Evolutionary conservation across 2,888 invertebrate genomes (phyloP).

Genomic region (Troides oblongomaculatus): DNA sequence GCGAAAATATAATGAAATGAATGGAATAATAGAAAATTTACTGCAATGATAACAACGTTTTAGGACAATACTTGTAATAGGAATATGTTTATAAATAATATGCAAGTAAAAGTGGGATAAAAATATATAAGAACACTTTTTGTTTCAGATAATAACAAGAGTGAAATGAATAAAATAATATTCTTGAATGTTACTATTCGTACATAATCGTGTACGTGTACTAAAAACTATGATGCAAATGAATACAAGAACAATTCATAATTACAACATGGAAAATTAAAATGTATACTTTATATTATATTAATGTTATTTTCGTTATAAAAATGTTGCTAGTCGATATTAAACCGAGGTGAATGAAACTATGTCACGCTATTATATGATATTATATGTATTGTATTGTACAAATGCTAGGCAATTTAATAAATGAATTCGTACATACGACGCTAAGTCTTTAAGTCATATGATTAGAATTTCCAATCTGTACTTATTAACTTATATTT

Average conservation of each 20-base stretch:
- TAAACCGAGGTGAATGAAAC: slow-evolving; percentile 5
- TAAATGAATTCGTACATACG: neutral
- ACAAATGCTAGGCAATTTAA: neutral
- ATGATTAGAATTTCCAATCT: slow-evolving; percentile 2
- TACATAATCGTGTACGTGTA: too few relatives aligned
- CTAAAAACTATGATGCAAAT: neutral
- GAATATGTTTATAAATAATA: too few relatives aligned
- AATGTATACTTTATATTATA: neutral
- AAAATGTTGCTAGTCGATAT: neutral
- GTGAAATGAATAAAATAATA: too few relatives aligned
- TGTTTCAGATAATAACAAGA: too few relatives aligned
- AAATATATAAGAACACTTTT: too few relatives aligned
- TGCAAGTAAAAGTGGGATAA: too few relatives aligned
- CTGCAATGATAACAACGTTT: too few relatives aligned
- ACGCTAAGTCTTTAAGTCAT: neutral
- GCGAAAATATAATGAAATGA: too few relatives aligned
- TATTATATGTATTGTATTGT: neutral
- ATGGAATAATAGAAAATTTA: too few relatives aligned
- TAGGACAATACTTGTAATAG: too few relatives aligned
- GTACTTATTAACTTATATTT: neutral
- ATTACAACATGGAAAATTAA: neutral
- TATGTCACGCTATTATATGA: slow-evolving; percentile 1
- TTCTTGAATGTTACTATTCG: too few relatives aligned
- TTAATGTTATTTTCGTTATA: neutral
- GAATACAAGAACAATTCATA: neutral